Evolutionary conservation across 2,888 invertebrate species (phyloP).

Genomic region (Drosophila ezoana): DNA sequence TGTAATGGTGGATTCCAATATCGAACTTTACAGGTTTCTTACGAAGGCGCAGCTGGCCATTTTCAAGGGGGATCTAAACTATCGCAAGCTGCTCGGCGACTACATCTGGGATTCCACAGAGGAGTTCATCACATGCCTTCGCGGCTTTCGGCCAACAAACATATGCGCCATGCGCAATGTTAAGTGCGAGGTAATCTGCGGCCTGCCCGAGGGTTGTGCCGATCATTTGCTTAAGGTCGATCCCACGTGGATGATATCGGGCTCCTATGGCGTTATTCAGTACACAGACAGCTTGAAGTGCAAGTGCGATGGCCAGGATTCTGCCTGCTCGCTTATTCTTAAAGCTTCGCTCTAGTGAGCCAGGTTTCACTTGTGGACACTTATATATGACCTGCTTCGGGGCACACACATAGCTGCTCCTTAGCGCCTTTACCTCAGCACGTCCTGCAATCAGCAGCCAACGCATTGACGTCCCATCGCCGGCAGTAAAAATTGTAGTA

Average conservation of each 20-base stretch:
- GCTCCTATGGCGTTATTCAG: slow-evolving; percentile 93
- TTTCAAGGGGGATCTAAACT: slow-evolving; percentile 98
- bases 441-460: slow-evolving; percentile 31
- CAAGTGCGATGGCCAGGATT: slow-evolving; percentile 27
- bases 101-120: slow-evolving; percentile 91
- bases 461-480: slow-evolving; percentile 17
- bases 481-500: slow-evolving; percentile 17
- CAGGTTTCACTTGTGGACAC: slow-evolving; percentile 10
- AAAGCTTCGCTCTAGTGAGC: background rate
- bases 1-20: slow-evolving; percentile 90
- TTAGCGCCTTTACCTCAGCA: background rate
- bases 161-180: slow-evolving; percentile 93
- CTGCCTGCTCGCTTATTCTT: background rate
- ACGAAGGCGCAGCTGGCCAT: slow-evolving; percentile 89
- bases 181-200: slow-evolving; percentile 95
- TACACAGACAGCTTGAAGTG: slow-evolving; percentile 83
- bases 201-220: slow-evolving; percentile 88
- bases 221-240: slow-evolving; percentile 86
- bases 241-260: slow-evolving; percentile 92
- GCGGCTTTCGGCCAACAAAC: slow-evolving; percentile 92
- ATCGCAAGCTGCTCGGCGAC: slow-evolving; percentile 96
- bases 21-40: slow-evolving; percentile 90
- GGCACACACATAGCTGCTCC: background rate
- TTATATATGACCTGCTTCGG: slow-evolving; percentile 13
- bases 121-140: slow-evolving; percentile 86